phyloP scores from a whole-genome alignment of 2,797 vertebrate genomes.

The Cheirogaleus major region DNA sequence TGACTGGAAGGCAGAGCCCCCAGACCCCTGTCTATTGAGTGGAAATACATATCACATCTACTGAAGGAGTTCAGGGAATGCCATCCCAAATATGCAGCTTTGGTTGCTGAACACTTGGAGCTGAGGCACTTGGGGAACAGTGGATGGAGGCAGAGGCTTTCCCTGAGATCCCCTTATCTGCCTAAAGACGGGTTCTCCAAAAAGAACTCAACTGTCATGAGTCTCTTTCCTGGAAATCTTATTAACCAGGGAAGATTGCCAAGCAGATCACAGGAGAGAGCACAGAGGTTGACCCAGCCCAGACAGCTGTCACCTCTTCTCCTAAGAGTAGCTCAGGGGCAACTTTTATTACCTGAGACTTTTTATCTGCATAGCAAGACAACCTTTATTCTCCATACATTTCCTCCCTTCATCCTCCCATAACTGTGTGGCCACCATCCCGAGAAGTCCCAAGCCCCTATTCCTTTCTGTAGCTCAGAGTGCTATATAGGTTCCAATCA shows the following conservation, averaged over 20 bases:
- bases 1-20: neutral
- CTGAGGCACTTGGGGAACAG: neutral
- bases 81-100: neutral
- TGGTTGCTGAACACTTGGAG: neutral
- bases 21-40: fast-evolving
- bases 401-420: too few species aligned
- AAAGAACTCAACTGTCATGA: neutral
- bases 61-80: neutral
- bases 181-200: neutral
- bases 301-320: neutral
- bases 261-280: neutral
- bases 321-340: neutral
- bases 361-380: neutral
- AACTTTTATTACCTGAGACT: neutral
- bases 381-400: neutral
- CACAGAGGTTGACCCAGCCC: neutral
- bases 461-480: too few species aligned
- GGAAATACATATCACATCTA: neutral
- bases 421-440: neutral
- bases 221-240: neutral
- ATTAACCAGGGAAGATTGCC: neutral
- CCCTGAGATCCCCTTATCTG: neutral
- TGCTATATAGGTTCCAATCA: neutral
- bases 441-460: neutral
- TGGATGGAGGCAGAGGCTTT: neutral